phyloP scores from a whole-genome alignment of 2,797 vertebrate species.

The Urophycis tenuis region DNA sequence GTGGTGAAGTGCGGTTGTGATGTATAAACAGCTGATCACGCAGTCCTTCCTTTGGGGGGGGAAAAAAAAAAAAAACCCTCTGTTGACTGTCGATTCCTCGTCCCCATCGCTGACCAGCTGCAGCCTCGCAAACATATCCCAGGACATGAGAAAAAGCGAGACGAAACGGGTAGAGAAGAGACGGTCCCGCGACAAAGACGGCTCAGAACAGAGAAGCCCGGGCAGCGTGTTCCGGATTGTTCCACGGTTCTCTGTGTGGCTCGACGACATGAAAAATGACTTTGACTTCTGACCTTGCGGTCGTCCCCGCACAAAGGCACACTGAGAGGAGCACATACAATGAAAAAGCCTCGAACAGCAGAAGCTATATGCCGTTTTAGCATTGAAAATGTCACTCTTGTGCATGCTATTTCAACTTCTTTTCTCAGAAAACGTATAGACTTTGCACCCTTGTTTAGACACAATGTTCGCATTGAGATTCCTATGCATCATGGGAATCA shows the following conservation, averaged over 20 bases:
- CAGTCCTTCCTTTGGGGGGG: not conserved
- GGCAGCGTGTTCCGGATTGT: not conserved
- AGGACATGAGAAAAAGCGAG: conserved; percentile 1
- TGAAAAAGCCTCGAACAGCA: not conserved
- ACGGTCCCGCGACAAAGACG: not conserved
- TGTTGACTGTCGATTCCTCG: not conserved
- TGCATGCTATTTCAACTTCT: not conserved
- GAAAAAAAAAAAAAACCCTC: not conserved
- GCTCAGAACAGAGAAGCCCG: not conserved
- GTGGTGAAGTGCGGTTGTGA: not conserved
- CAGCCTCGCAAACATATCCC: not conserved
- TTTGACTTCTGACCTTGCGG: not conserved
- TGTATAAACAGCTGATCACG: not conserved
- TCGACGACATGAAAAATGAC: not conserved
- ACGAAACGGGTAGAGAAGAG: not conserved
- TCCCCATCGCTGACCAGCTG: not conserved
- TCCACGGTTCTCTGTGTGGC: not conserved
- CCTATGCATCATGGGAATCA: not conserved
- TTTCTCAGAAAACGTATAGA: not conserved
- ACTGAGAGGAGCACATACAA: not conserved
- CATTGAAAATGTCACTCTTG: not conserved
- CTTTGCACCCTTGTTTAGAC: not conserved
- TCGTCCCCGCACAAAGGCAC: not conserved
- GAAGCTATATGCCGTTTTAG: not conserved
- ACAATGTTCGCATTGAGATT: not conserved